Conservation (phyloP, 64 coral and sea anemone species). For the Dendronephthya gigantea region DNA sequence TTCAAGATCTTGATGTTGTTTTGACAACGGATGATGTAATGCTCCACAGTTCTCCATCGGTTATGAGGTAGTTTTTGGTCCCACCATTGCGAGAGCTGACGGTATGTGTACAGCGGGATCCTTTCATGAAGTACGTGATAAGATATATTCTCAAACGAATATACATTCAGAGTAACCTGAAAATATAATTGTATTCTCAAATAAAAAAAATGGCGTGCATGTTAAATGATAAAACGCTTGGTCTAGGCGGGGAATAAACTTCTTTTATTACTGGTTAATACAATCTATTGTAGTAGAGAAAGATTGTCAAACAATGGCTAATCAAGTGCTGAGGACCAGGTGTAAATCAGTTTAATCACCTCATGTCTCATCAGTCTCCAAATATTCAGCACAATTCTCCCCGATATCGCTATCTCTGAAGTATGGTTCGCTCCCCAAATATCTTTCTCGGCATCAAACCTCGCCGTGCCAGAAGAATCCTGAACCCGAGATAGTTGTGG, state of each 20-base stretch:
- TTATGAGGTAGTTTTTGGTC: constrained; percentile 61
- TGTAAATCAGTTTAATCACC: constrained; percentile 21
- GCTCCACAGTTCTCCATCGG: constrained; percentile 74
- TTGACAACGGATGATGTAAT: constrained; percentile 82
- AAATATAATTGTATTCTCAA: neutral
- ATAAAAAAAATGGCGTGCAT: no score
- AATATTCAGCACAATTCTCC: constrained; percentile 74
- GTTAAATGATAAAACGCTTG: no score
- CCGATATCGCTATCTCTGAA: constrained; percentile 77
- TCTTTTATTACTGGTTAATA: no score
- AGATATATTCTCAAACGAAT: constrained; percentile 84
- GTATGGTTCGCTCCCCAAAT: constrained; percentile 70
- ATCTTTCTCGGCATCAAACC: constrained; percentile 84
- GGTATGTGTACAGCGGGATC: constrained; percentile 72
- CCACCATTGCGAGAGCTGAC: constrained; percentile 79
- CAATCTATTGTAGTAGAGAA: no score
- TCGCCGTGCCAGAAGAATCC: constrained; percentile 51
- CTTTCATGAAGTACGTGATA: constrained; percentile 89
- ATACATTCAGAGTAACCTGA: constrained; percentile 65
- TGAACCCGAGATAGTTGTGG: constrained; percentile 51
- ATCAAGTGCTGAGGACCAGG: neutral
- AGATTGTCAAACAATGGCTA: no score
- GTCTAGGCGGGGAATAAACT: no score
- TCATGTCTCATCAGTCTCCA: constrained; percentile 98
- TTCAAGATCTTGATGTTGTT: constrained; percentile 65